These are phyloP conservation scores for Bufo bufo DNA, from an alignment of 2,113 vertebrate genomes.

Conservation along the genomic window DNA sequence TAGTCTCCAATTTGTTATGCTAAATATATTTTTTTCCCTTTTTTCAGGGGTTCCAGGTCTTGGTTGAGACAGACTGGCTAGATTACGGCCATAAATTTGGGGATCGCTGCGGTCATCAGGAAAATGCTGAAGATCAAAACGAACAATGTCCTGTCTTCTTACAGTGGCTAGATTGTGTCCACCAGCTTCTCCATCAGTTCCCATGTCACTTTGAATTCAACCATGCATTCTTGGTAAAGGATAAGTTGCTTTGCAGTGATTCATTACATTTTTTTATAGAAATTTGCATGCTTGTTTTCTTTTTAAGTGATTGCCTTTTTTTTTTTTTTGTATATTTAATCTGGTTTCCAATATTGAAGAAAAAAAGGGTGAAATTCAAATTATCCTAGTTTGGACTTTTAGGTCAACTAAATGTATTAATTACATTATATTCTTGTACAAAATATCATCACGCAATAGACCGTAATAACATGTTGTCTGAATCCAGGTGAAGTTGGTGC, in stretches of 20 bases:
- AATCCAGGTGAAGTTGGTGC: conserved; percentile 92
- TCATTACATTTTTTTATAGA: not conserved
- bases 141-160: conserved; percentile 98
- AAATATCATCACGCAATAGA: not conserved
- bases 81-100: conserved; percentile 98
- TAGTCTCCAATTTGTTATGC: not conserved
- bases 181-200: conserved; percentile 97
- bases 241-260: not conserved
- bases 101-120: conserved; percentile 96
- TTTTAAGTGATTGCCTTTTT: too few relatives aligned
- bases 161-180: conserved; percentile 96
- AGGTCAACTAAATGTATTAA: too few relatives aligned
- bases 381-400: too few relatives aligned
- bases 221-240: conserved; percentile 90
- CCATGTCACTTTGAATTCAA: conserved; percentile 98
- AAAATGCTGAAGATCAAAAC: conserved; percentile 91
- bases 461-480: not conserved
- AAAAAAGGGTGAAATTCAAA: too few relatives aligned
- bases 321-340: too few relatives aligned
- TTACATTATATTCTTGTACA: too few relatives aligned
- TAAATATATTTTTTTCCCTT: not conserved
- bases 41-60: conserved; percentile 91
- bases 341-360: too few relatives aligned
- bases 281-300: not conserved
- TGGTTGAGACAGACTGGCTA: conserved; percentile 96